Evolutionary conservation across 1,140 invertebrate genomes (phyloP).

Genomic region (Meloidogyne chitwoodi): DNA sequence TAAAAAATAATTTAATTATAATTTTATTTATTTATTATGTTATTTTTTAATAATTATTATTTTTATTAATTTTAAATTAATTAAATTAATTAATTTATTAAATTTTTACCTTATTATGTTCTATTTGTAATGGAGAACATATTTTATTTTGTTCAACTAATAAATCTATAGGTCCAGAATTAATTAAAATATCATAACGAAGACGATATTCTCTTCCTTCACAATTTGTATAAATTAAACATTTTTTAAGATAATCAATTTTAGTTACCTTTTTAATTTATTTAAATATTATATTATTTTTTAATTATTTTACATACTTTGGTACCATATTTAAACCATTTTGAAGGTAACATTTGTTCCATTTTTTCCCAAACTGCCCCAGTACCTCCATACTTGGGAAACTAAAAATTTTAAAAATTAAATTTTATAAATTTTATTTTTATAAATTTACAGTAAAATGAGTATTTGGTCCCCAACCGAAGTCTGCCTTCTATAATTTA

Average conservation of each 20-base stretch:
- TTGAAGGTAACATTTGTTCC: slow-evolving; percentile 46
- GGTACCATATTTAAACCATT: slow-evolving; percentile 54
- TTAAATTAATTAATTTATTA: neutral
- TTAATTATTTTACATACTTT: slow-evolving; percentile 32
- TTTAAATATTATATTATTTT: neutral
- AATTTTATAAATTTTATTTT: neutral
- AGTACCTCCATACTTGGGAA: slow-evolving; percentile 59
- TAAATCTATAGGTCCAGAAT: slow-evolving; percentile 56
- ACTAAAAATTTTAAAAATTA: slow-evolving; percentile 19
- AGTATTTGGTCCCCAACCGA: slow-evolving; percentile 59
- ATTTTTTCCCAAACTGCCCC: slow-evolving; percentile 58
- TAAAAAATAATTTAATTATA: neutral
- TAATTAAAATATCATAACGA: slow-evolving; percentile 52
- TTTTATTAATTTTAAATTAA: no score
- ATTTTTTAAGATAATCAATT: slow-evolving; percentile 46
- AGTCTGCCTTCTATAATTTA: slow-evolving; percentile 52
- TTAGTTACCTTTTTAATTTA: slow-evolving; percentile 35
- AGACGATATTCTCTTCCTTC: slow-evolving; percentile 29
- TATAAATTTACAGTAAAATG: slow-evolving; percentile 31
- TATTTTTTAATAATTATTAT: neutral
- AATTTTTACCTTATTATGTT: slow-evolving; percentile 48
- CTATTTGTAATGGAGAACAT: slow-evolving; percentile 42
- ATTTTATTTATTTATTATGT: neutral
- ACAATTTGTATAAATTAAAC: slow-evolving; percentile 35
- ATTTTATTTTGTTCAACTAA: slow-evolving; percentile 53